phyloP scores from a whole-genome alignment of 2,888 invertebrate species.

The Baccha elongata region DNA sequence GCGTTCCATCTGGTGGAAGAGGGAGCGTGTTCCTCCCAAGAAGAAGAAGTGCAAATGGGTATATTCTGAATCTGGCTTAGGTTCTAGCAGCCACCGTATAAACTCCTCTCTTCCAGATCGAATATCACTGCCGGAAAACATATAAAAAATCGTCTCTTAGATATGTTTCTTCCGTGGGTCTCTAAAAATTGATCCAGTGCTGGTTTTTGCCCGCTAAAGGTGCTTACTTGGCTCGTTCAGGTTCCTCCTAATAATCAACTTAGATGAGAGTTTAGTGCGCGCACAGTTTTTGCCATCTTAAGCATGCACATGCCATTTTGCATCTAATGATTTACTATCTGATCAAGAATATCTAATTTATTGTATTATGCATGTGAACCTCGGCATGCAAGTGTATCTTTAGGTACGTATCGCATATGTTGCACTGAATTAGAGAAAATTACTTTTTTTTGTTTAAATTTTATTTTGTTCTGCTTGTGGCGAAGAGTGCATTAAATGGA shows the following conservation, averaged over 20 bases:
- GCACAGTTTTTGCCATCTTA: slow-evolving; percentile 65
- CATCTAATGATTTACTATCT: slow-evolving; percentile 74
- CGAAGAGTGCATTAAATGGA: slow-evolving; percentile 2
- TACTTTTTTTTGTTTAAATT: slow-evolving; percentile 14
- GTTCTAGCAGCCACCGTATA: slow-evolving; percentile 47
- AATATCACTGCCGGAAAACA: slow-evolving; percentile 73
- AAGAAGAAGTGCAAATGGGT: slow-evolving; percentile 67
- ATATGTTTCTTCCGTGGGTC: slow-evolving; percentile 43
- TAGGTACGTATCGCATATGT: neutral
- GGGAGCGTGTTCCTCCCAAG: slow-evolving; percentile 33
- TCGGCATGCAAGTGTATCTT: slow-evolving; percentile 1
- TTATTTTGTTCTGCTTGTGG: neutral
- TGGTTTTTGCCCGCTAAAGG: slow-evolving; percentile 16
- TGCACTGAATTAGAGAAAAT: slow-evolving; percentile 37
- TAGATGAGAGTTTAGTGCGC: slow-evolving; percentile 69
- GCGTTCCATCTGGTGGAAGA: slow-evolving; percentile 43
- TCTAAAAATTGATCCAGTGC: neutral
- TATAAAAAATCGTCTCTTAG: slow-evolving; percentile 72
- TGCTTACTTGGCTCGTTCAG: slow-evolving; percentile 40
- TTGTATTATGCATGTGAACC: slow-evolving; percentile 65
- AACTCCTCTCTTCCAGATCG: slow-evolving; percentile 55
- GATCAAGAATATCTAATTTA: slow-evolving; percentile 74
- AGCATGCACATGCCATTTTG: slow-evolving; percentile 72
- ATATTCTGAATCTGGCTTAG: neutral
- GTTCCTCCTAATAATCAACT: slow-evolving; percentile 67